Evolutionary conservation across 2,797 vertebrate genomes (phyloP).

Genomic region (Anguilla pacifica): DNA sequence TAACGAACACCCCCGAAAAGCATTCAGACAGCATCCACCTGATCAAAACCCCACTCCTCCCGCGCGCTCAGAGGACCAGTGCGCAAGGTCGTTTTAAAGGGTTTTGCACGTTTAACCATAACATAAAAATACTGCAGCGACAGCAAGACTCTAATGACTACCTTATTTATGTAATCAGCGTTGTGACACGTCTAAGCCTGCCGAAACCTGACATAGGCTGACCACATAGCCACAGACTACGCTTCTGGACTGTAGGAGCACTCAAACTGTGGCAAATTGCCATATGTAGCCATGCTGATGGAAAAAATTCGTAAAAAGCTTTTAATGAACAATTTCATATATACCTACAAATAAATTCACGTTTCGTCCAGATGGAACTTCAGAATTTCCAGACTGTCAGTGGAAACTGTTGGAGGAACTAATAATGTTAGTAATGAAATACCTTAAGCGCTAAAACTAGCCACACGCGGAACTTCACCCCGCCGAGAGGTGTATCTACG

Average conservation of each 20-base stretch:
- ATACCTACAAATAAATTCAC: too few relatives aligned
- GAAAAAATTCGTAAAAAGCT: too few relatives aligned
- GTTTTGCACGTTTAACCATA: background rate
- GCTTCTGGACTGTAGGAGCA: background rate
- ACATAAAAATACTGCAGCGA: background rate
- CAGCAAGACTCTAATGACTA: background rate
- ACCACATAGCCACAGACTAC: background rate
- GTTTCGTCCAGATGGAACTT: too few relatives aligned
- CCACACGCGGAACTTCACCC: too few relatives aligned
- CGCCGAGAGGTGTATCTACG: too few relatives aligned
- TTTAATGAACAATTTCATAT: too few relatives aligned
- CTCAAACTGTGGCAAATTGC: background rate
- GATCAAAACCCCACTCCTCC: background rate
- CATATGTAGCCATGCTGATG: background rate
- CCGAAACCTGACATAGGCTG: background rate
- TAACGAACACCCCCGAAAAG: background rate
- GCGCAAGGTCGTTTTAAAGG: background rate
- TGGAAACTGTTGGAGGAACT: too few relatives aligned
- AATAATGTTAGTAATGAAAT: too few relatives aligned
- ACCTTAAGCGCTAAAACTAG: too few relatives aligned
- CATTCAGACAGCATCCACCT: background rate
- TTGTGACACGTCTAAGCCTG: background rate
- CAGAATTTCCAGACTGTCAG: too few relatives aligned
- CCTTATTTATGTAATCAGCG: background rate
- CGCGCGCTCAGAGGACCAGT: background rate